These are phyloP conservation scores for Orycteropus afer DNA, from an alignment of 2,113 vertebrate genomes.

Conservation along the genomic window DNA sequence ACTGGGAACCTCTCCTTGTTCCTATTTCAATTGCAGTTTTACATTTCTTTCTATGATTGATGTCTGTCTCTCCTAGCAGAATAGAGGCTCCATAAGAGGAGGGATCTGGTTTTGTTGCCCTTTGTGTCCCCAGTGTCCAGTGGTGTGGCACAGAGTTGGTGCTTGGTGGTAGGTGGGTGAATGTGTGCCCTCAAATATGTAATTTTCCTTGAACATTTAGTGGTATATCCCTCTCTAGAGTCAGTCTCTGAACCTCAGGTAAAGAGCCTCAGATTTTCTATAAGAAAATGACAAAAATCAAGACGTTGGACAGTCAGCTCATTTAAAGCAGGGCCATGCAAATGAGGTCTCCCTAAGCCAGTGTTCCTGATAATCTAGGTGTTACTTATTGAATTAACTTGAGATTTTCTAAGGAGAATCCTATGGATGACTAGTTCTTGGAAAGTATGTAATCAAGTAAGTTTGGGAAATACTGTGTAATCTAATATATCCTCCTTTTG, in stretches of 20 bases:
- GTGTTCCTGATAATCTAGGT: background rate
- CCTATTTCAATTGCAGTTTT: background rate
- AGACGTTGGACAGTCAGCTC: background rate
- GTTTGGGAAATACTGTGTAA: background rate
- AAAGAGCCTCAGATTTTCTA: background rate
- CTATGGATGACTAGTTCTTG: background rate
- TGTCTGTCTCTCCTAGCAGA: background rate
- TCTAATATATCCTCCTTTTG: background rate
- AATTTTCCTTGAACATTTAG: background rate
- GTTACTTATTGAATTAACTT: background rate
- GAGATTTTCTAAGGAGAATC: background rate
- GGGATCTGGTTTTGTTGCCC: background rate
- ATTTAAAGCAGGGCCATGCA: background rate
- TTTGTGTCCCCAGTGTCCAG: background rate
- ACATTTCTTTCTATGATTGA: background rate
- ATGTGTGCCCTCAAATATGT: background rate
- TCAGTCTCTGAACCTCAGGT: background rate
- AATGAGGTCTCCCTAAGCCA: background rate
- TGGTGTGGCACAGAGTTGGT: background rate
- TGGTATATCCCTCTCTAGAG: background rate
- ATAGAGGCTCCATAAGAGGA: background rate
- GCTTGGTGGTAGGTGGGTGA: background rate
- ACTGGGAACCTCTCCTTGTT: background rate
- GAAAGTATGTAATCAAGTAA: constrained; percentile 11
- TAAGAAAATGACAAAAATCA: constrained; percentile 13